Evolutionary conservation across 2,888 invertebrate genomes (phyloP).

Genomic region (Branchipolynoe longqiensis): DNA sequence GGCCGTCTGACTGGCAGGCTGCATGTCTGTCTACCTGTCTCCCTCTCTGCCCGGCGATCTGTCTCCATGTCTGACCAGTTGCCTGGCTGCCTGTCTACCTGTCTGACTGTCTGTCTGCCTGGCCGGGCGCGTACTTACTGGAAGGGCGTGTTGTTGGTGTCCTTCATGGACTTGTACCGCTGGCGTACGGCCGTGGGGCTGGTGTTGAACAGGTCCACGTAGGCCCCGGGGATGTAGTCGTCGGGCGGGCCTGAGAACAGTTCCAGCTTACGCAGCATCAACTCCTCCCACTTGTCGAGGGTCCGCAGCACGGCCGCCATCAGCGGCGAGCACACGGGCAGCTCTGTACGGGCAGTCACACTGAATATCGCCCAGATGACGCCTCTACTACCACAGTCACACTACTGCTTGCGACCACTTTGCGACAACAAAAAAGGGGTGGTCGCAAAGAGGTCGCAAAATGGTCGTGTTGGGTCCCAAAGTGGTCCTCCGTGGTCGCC

Average conservation of each 20-base stretch:
- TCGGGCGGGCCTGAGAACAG: conserved; percentile 89
- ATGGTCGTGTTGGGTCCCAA: not conserved
- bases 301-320: conserved; percentile 93
- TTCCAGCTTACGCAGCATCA: conserved; percentile 87
- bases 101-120: too few species aligned
- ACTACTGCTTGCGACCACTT: too few species aligned
- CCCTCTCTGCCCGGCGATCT: too few species aligned
- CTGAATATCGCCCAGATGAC: too few species aligned
- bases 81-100: too few species aligned
- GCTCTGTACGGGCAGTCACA: conserved; percentile 88
- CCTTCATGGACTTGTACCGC: conserved; percentile 94
- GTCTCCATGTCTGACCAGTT: too few species aligned
- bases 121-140: conserved; percentile 85
- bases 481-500: not conserved
- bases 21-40: too few species aligned
- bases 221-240: conserved; percentile 95
- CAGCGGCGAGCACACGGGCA: conserved; percentile 96
- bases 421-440: too few species aligned
- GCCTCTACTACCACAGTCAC: too few species aligned
- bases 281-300: conserved; percentile 93
- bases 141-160: conserved; percentile 97
- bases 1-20: too few species aligned
- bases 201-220: conserved; percentile 84
- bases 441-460: too few species aligned
- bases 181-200: conserved; percentile 88